Base-by-base conservation (phyloP, 1,140 invertebrate genomes). In the Pseudomyrmex cubaensis region DNA sequence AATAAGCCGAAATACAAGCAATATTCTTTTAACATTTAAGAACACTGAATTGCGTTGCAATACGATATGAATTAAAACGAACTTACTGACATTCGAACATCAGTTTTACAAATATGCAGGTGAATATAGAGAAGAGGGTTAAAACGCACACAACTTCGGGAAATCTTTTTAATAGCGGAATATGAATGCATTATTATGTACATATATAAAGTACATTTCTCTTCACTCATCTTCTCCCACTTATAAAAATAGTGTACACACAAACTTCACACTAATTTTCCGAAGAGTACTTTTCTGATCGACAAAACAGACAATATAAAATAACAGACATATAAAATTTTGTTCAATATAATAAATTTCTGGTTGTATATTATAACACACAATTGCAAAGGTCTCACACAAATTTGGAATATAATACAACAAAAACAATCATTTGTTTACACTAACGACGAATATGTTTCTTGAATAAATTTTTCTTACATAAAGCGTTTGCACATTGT, bases 21-120 rank as follows among this genome's bases (percentile, higher is more conserved):
- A 50, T 63, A 48, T 70, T 75, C 35, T 17, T 46, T 4, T 3
- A 15, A 46, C 44, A 5, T 48, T 48, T 46, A n/a, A n/a, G 2
- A 13, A 66, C 9, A 3, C 5, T 35, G 35, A 50, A 61, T 22
- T 22, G 12, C 35, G 15, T 7, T 44, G n/a, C 3, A 35, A 52
- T 12, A 52, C 50, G 2, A 17, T 4, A 25, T 62, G 9, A 44
- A 22, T 69, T 78, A 35, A 57, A 57, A 69, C 35, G 44, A 22
- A 78, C 56, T 69, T 78, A 78, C 52, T 78, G 52, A 17, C 17
- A 69, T n/a, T 57, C 13, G 13, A n/a, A 22, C 17, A 69, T 20
- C 35, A 80, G 20, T 70, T 57, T 10, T 70, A 50, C 44, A 70
- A 80, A 35, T 59, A 57, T 4, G 50, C 50, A 4, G 15, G 10